phyloP scores from a whole-genome alignment of 2,888 invertebrate genomes.

The Cataglyphis cursor region DNA sequence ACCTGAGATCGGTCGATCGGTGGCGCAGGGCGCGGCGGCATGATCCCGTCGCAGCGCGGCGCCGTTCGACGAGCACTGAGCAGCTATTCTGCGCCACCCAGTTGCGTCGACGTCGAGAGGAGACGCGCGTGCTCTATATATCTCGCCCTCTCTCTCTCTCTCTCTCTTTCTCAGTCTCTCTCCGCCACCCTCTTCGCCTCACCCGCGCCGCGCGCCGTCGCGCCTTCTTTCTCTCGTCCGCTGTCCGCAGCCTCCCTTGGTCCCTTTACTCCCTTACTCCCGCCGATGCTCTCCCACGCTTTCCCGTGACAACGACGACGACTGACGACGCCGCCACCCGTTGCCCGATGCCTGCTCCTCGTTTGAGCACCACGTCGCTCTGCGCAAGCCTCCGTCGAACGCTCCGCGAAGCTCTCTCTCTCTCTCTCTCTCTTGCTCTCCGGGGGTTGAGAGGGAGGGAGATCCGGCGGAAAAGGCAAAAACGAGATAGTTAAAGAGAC shows the following conservation, averaged over 20 bases:
- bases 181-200: background rate
- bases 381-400: conserved; percentile 46
- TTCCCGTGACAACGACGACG: conserved; percentile 30
- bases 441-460: background rate
- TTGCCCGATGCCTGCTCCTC: conserved; percentile 32
- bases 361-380: conserved; percentile 44
- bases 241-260: conserved; percentile 53
- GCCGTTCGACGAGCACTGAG: conserved; percentile 86
- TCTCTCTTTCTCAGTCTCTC: conserved; percentile 40
- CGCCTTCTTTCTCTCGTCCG: conserved; percentile 35
- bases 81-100: conserved; percentile 83
- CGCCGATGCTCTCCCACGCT: conserved; percentile 63
- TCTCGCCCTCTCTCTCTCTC: conserved; percentile 47
- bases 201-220: background rate
- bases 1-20: conserved; percentile 84
- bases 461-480: conserved; percentile 24
- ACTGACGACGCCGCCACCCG: conserved; percentile 33
- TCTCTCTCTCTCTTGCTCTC: conserved; percentile 5
- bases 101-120: conserved; percentile 85
- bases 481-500: conserved; percentile 50
- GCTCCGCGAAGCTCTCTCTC: conserved; percentile 21
- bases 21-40: conserved; percentile 85
- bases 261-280: conserved; percentile 6
- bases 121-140: conserved; percentile 74
- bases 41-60: conserved; percentile 85